Conservation (phyloP, 1,140 invertebrate genomes). For the Oreohelix idahoensis region DNA sequence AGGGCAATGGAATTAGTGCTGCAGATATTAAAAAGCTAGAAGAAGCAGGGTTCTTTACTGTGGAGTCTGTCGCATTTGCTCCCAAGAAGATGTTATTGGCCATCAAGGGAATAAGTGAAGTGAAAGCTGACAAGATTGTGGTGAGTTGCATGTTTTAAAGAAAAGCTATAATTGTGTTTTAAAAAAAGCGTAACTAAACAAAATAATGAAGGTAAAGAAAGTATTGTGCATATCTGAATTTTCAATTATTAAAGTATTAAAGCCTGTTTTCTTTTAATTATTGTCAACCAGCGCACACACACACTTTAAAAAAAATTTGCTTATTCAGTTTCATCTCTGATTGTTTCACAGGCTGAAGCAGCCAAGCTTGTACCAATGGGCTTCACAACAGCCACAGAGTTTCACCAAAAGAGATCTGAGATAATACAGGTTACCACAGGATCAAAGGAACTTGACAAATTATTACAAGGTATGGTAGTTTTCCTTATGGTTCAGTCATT, state of each 20-base stretch:
- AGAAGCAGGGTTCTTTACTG: slow-evolving; percentile 93
- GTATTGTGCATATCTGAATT: no score
- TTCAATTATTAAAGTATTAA: no score
- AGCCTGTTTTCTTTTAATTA: no score
- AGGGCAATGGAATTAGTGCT: slow-evolving; percentile 83
- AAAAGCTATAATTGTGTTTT: neutral
- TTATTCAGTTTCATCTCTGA: neutral
- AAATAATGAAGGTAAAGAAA: no score
- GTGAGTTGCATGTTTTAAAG: slow-evolving; percentile 70
- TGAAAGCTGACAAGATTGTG: slow-evolving; percentile 96
- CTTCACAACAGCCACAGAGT: slow-evolving; percentile 96
- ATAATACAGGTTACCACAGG: slow-evolving; percentile 85
- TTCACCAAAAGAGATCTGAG: slow-evolving; percentile 89
- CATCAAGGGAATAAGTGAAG: slow-evolving; percentile 98
- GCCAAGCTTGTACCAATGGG: slow-evolving; percentile 96
- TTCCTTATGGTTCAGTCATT: no score
- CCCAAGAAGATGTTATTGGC: slow-evolving; percentile 90
- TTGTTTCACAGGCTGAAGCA: slow-evolving; percentile 81
- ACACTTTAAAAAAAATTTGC: no score
- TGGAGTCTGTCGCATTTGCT: slow-evolving; percentile 95
- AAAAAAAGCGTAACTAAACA: no score
- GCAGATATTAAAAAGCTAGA: slow-evolving; percentile 94
- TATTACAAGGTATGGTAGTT: slow-evolving; percentile 77
- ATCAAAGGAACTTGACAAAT: slow-evolving; percentile 93
- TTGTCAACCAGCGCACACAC: no score